These are phyloP conservation scores for Euglossa dilemma DNA, from an alignment of 1,140 invertebrate genomes.

Conservation along the genomic window DNA sequence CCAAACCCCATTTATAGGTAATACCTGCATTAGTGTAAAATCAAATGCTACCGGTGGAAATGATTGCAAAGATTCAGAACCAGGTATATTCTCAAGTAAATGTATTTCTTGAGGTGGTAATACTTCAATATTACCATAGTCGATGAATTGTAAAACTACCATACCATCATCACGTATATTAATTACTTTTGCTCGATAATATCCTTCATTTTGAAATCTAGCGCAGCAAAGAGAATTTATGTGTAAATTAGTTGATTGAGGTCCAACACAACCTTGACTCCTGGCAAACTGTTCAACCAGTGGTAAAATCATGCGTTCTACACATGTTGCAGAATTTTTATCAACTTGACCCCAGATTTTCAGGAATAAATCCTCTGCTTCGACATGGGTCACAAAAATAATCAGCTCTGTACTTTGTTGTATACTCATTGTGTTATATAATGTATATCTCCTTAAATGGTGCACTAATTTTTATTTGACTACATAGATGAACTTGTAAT, in stretches of 20 bases:
- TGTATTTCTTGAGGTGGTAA: conserved; percentile 83
- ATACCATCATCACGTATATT: conserved; percentile 78
- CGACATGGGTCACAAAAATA: conserved; percentile 86
- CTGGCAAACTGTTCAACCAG: conserved; percentile 80
- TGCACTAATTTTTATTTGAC: not conserved
- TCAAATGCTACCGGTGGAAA: conserved; percentile 83
- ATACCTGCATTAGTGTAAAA: conserved; percentile 84
- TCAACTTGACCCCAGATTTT: conserved; percentile 87
- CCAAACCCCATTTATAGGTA: conserved; percentile 81
- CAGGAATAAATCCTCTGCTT: conserved; percentile 85
- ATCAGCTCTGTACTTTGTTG: conserved; percentile 39
- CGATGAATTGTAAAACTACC: conserved; percentile 86
- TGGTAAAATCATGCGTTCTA: conserved; percentile 83
- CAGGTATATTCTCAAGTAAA: conserved; percentile 82
- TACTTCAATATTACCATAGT: conserved; percentile 87
- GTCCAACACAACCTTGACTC: conserved; percentile 75
- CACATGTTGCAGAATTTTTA: conserved; percentile 81
- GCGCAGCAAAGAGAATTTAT: conserved; percentile 85
- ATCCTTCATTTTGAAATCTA: conserved; percentile 85
- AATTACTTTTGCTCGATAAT: conserved; percentile 85
- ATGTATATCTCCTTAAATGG: not conserved
- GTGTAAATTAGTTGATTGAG: conserved; percentile 75
- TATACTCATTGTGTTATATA: conserved; percentile 32
- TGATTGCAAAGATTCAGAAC: conserved; percentile 78
- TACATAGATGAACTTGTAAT: conserved; percentile 17